Conservation (phyloP, 2,888 invertebrate genomes). For the Serripes groenlandicus region DNA sequence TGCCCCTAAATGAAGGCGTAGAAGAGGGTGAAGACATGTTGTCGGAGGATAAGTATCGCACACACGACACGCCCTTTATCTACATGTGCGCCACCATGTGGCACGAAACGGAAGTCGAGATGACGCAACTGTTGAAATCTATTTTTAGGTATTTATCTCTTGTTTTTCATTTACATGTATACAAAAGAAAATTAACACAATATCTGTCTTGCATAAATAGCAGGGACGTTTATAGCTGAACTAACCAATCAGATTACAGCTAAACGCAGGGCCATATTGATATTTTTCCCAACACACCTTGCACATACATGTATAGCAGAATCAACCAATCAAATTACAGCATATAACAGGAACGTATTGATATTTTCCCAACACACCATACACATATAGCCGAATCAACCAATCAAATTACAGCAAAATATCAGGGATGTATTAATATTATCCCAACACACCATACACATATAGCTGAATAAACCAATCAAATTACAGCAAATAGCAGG, state of each 20-base stretch:
- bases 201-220: background rate
- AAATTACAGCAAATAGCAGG: too few species aligned
- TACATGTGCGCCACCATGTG: slow-evolving; percentile 86
- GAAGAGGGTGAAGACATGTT: slow-evolving; percentile 7
- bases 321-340: background rate
- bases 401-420: too few species aligned
- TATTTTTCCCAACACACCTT: too few species aligned
- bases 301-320: background rate
- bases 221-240: background rate
- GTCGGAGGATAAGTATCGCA: slow-evolving; percentile 49
- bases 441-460: too few species aligned
- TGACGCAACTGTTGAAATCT: slow-evolving; percentile 85
- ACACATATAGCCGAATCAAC: too few species aligned
- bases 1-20: background rate
- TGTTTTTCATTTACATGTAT: background rate
- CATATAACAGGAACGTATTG: too few species aligned
- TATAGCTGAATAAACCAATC: too few species aligned
- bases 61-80: slow-evolving; percentile 77
- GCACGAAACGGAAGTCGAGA: slow-evolving; percentile 85
- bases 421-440: too few species aligned
- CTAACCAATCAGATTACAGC: too few species aligned
- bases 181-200: background rate
- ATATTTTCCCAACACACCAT: too few species aligned
- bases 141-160: slow-evolving; percentile 79
- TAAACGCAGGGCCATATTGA: too few species aligned